Evolutionary conservation across 1,140 invertebrate species (phyloP).

Genomic region (Drosophila saltans): DNA sequence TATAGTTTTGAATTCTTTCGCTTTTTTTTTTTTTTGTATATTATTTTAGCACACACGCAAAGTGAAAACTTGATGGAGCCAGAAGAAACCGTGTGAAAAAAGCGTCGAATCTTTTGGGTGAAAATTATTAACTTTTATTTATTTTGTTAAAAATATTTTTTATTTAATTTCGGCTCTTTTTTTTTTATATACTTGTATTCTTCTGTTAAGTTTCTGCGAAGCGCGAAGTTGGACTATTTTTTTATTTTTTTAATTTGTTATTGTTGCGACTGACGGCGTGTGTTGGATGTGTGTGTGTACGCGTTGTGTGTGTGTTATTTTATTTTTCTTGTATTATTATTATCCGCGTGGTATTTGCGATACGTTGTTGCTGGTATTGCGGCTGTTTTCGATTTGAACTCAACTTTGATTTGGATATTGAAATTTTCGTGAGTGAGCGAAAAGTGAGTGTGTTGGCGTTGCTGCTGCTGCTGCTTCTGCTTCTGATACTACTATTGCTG

Average conservation of each 20-base stretch:
- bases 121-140: background rate
- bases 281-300: conserved; percentile 53
- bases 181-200: background rate
- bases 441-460: conserved; percentile 43
- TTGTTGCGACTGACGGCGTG: conserved; percentile 23
- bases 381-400: conserved; percentile 83
- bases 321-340: conserved; percentile 52
- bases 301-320: conserved; percentile 48
- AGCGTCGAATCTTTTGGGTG: background rate
- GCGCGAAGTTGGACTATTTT: conserved; percentile 4
- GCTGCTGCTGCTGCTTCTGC: conserved; percentile 34
- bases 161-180: background rate
- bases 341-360: conserved; percentile 76
- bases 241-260: conserved; percentile 20
- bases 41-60: background rate
- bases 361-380: conserved; percentile 82
- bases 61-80: conserved; percentile 4
- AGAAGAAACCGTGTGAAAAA: background rate
- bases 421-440: conserved; percentile 77
- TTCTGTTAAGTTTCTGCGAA: background rate
- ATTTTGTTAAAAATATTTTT: conserved; percentile 5
- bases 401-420: conserved; percentile 83
- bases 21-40: background rate
- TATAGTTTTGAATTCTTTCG: background rate
- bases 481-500: conserved; percentile 27